These are phyloP conservation scores for Calameuta pallipes DNA, from an alignment of 2,888 invertebrate species.

Conservation along the genomic window DNA sequence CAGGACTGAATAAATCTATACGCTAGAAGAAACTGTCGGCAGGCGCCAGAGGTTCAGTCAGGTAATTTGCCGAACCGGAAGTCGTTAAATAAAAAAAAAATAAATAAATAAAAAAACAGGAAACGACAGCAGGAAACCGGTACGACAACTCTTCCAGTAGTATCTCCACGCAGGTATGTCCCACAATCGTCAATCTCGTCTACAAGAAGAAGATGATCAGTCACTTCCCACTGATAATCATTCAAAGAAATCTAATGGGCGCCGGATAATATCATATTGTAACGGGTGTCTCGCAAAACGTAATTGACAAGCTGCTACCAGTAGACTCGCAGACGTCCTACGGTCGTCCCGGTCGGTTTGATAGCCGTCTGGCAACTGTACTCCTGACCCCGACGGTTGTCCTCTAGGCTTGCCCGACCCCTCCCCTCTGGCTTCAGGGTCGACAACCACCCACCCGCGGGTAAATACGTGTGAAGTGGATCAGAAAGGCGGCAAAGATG, in stretches of 20 bases:
- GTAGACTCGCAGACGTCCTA: background rate
- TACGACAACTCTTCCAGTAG: background rate
- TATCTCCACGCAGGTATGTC: background rate
- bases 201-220: background rate
- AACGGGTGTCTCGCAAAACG: background rate
- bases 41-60: background rate
- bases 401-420: constrained; percentile 1
- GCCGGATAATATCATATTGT: background rate
- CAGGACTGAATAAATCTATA: background rate
- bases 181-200: background rate
- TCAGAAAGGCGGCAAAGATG: constrained; percentile 44
- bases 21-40: background rate
- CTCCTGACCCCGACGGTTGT: background rate
- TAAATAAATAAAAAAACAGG: background rate
- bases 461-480: constrained; percentile 46
- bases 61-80: background rate
- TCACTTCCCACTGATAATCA: background rate
- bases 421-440: constrained; percentile 1
- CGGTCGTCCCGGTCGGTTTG: background rate
- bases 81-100: background rate
- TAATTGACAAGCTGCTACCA: background rate
- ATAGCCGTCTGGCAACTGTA: constrained; percentile 3
- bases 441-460: constrained; percentile 20
- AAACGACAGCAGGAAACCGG: background rate
- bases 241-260: background rate